These are phyloP conservation scores for Sciurus niger DNA, from an alignment of 2,113 vertebrate species.

Conservation along the genomic window DNA sequence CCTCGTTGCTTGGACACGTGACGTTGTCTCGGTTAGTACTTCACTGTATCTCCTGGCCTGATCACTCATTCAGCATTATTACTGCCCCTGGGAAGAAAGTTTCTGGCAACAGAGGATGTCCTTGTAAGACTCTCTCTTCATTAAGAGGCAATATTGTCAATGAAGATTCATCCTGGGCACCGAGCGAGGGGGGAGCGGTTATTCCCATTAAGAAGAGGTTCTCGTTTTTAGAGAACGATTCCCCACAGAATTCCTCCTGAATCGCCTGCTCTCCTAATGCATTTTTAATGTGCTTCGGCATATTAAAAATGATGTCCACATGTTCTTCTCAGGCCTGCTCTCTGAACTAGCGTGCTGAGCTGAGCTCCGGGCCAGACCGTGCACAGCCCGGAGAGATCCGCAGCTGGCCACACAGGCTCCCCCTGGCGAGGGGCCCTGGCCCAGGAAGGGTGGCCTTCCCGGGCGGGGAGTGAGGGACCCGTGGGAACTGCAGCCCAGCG, in stretches of 20 bases:
- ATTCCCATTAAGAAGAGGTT: not conserved
- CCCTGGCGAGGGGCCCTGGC: fast-evolving
- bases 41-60: not conserved
- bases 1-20: not conserved
- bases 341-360: fast-evolving
- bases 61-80: not conserved
- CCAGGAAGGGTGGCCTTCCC: fast-evolving
- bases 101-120: not conserved
- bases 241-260: not conserved
- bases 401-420: not conserved
- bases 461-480: too few species aligned
- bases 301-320: slow-evolving; percentile 21
- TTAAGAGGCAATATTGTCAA: not conserved
- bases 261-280: not conserved
- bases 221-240: not conserved
- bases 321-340: not conserved
- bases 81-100: not conserved
- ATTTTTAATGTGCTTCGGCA: slow-evolving; percentile 28
- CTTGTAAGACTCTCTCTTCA: not conserved
- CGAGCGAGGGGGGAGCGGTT: not conserved
- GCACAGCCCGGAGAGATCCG: not conserved
- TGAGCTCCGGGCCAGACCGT: fast-evolving
- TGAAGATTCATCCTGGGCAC: not conserved
- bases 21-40: not conserved
- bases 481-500: too few species aligned